Percentiles rank a stretch among this genome's conserved stretches.
Conservation (phyloP, 2,797 vertebrate genomes). For the Lateolabrax maculatus region DNA sequence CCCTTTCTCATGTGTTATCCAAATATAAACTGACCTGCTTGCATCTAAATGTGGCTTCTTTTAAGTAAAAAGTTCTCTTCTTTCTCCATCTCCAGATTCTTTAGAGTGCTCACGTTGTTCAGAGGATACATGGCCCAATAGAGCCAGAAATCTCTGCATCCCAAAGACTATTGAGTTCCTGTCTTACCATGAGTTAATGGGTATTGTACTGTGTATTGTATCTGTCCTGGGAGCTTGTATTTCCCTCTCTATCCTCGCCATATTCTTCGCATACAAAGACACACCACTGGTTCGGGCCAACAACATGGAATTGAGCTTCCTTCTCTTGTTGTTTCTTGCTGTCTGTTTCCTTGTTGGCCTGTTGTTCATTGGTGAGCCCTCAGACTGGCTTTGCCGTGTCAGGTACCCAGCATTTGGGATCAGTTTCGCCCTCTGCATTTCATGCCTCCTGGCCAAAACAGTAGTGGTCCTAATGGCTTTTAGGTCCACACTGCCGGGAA, state of each 20-base stretch:
- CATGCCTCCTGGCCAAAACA: slow-evolving; percentile 85
- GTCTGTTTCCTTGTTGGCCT: slow-evolving; percentile 81
- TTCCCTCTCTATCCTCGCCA: slow-evolving; percentile 65
- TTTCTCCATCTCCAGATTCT: slow-evolving; percentile 72
- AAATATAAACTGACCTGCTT: neutral
- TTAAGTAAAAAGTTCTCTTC: neutral
- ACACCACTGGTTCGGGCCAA: slow-evolving; percentile 83
- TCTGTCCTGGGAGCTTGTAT: slow-evolving; percentile 73
- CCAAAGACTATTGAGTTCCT: slow-evolving; percentile 79
- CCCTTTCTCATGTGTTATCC: neutral
- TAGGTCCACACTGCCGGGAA: slow-evolving; percentile 79
- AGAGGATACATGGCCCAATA: slow-evolving; percentile 77
- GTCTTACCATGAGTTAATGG: slow-evolving; percentile 79
- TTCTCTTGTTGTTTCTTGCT: slow-evolving; percentile 79
- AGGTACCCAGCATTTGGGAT: slow-evolving; percentile 83
- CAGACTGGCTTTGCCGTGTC: slow-evolving; percentile 79
- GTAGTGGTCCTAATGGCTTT: slow-evolving; percentile 83
- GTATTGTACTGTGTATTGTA: slow-evolving; percentile 72
- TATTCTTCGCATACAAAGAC: slow-evolving; percentile 73
- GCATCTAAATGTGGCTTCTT: neutral
- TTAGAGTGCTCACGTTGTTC: slow-evolving; percentile 78
- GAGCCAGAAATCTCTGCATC: slow-evolving; percentile 70
- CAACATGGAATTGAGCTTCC: slow-evolving; percentile 85
- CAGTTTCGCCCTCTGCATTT: slow-evolving; percentile 85
- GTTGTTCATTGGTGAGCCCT: slow-evolving; percentile 83